Evolutionary conservation across 92 coral and sea anemone species (phyloP).

Genomic region (Parazoanthus swiftii): DNA sequence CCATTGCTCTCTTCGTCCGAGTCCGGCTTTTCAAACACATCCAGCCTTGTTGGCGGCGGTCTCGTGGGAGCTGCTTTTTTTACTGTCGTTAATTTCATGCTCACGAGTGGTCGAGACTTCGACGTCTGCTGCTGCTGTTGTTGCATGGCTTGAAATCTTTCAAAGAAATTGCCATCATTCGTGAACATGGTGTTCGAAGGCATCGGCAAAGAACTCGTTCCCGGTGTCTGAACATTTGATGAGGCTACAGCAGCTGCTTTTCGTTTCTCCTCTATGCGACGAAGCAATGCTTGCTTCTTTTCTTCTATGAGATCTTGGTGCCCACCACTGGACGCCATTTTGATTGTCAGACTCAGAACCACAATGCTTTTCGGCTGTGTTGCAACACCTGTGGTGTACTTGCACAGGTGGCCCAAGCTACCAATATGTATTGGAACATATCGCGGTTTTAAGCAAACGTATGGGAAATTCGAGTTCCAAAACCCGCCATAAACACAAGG

Average conservation of each 20-base stretch:
- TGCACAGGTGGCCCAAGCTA: too few relatives aligned
- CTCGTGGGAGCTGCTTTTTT: constrained; percentile 66
- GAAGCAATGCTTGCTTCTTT: constrained; percentile 82
- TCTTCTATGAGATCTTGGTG: constrained; percentile 65
- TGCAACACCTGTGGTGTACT: neutral
- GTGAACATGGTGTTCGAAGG: constrained; percentile 59
- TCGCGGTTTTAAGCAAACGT: too few relatives aligned
- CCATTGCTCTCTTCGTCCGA: constrained; percentile 68
- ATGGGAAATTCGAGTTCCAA: too few relatives aligned
- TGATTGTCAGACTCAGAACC: constrained; percentile 19
- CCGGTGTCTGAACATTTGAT: constrained; percentile 14
- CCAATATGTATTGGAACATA: too few relatives aligned
- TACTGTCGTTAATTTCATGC: constrained; percentile 82
- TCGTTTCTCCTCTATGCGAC: constrained; percentile 82
- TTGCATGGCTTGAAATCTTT: constrained; percentile 98
- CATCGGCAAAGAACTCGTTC: constrained; percentile 23
- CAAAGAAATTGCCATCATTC: constrained; percentile 96
- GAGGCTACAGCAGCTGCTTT: constrained; percentile 38
- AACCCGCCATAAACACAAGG: too few relatives aligned
- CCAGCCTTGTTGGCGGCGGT: constrained; percentile 68
- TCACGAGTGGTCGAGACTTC: constrained; percentile 63
- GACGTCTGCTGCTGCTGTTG: constrained; percentile 44
- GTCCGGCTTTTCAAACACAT: constrained; percentile 85
- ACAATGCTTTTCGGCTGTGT: constrained; percentile 23
- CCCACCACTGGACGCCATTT: constrained; percentile 82